These are phyloP conservation scores for Flabesymbios commensalis DNA, from an alignment of 2,888 invertebrate genomes.

Conservation along the genomic window DNA sequence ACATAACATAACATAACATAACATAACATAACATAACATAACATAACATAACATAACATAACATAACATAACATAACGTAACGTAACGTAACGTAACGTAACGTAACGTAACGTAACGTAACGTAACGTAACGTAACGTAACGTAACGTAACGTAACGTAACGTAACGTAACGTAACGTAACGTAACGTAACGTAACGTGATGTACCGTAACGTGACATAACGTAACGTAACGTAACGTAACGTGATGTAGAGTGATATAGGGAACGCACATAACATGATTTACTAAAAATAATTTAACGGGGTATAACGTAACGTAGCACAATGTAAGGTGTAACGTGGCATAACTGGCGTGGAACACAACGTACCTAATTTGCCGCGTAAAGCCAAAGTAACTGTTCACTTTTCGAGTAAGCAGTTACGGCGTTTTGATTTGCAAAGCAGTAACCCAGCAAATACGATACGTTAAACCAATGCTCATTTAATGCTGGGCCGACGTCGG, in stretches of 20 bases:
- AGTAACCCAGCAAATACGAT: no score
- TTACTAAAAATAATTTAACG: no score
- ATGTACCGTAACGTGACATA: conserved; percentile 4
- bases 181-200: conserved; percentile 1
- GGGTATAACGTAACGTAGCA: no score
- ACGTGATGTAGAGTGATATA: background rate
- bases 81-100: conserved; percentile 8
- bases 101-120: conserved; percentile 3
- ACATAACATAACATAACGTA: conserved; percentile 7
- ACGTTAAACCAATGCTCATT: no score
- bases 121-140: conserved; percentile 2
- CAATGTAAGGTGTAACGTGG: no score
- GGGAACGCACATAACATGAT: background rate
- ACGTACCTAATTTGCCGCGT: no score
- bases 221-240: background rate
- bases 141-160: conserved; percentile 5
- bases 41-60: conserved; percentile 2
- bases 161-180: conserved; percentile 6
- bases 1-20: conserved; percentile 3
- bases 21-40: conserved; percentile 1
- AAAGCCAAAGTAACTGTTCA: no score
- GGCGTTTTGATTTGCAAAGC: no score
- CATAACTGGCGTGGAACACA: no score
- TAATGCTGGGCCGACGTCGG: no score
- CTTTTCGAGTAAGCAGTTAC: no score